Evolutionary conservation across 2,113 vertebrate genomes (phyloP), one percentile per base, ranked within the genome.

Genomic region (Lutjanus erythropterus): DNA sequence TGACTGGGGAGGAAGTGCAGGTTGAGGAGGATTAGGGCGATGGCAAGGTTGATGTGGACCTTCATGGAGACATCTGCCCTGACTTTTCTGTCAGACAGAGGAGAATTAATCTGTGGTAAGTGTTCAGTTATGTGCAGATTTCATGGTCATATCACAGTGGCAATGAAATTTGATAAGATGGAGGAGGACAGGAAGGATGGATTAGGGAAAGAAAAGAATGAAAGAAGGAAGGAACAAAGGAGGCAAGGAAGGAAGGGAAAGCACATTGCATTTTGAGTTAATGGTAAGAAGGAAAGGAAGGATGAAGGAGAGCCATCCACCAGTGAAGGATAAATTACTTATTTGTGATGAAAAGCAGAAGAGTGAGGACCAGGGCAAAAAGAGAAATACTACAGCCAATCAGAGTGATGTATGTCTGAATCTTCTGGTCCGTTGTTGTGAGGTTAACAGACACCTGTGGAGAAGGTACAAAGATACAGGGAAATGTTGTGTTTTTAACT

Each of bases 11-110:
- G 75, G 71, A 93, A 87, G 70, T 90, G 88, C 1, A 83, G 0
- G 64, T 94, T 92, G 65, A 94, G 88, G 14, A 93, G 61, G 69
- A 92, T 89, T 27, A 93, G 86, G 9, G 92, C 88, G 16, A 85
- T 12, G 3, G 33, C 67, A 0, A 94, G 85, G 35, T 74, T 89
- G 60, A 92, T 74, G 73, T 94, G 92, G 42, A 93, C 50, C 81
- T 68, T 92, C 81, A 86, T 80, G 3, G 88, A 86, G 61, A 83
- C 39, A 52, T 92, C 89, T 72, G 8, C 35, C 39, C 83, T 71
- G 42, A 71, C 1, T 0, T 71, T 64, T 55, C 91, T 92, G 79
- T 72, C 9, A 62, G n/a, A 47, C 16, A 70, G 21, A 62, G 41
- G 58, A 77, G 1, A 69, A 9, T 3, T 19, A 42, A 14, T 31